A percentile compares a stretch with the other conserved stretches of the same genome.
Conservation (phyloP, 2,888 invertebrate species). For the Iphiclides podalirius region DNA sequence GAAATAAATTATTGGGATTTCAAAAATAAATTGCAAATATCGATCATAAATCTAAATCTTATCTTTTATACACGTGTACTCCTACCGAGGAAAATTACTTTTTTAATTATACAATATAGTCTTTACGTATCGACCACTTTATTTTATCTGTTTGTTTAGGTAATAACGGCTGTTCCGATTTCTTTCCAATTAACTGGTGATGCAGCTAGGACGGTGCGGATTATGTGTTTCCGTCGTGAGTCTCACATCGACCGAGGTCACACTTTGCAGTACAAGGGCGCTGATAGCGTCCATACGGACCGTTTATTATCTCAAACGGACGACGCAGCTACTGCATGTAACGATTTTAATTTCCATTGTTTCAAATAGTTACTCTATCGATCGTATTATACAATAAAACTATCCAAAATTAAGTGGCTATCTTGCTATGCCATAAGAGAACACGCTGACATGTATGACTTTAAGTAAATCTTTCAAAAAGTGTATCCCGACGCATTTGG, state of each 20-base stretch:
- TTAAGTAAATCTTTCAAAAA: background rate
- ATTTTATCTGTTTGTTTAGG: background rate
- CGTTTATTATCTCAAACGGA: conserved; percentile 9
- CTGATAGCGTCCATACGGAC: conserved; percentile 34
- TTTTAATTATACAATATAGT: background rate
- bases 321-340: too few relatives aligned
- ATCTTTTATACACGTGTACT: background rate
- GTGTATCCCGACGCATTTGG: background rate
- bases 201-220: conserved; percentile 29
- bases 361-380: too few relatives aligned
- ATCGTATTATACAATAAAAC: too few relatives aligned
- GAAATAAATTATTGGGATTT: too few relatives aligned
- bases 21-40: too few relatives aligned
- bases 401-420: too few relatives aligned
- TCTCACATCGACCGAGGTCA: conserved; percentile 38
- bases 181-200: conserved; percentile 26
- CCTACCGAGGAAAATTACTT: background rate
- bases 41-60: too few relatives aligned
- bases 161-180: background rate
- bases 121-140: background rate
- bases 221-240: too few relatives aligned
- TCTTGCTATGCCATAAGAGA: too few relatives aligned
- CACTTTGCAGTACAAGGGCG: conserved; percentile 49
- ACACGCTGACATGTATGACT: too few relatives aligned
- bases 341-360: too few relatives aligned